A percentile compares a stretch with the other conserved stretches of the same genome.
These are phyloP conservation scores for Hesperophylax magnus DNA, from an alignment of 1,140 invertebrate genomes.

Conservation along the genomic window DNA sequence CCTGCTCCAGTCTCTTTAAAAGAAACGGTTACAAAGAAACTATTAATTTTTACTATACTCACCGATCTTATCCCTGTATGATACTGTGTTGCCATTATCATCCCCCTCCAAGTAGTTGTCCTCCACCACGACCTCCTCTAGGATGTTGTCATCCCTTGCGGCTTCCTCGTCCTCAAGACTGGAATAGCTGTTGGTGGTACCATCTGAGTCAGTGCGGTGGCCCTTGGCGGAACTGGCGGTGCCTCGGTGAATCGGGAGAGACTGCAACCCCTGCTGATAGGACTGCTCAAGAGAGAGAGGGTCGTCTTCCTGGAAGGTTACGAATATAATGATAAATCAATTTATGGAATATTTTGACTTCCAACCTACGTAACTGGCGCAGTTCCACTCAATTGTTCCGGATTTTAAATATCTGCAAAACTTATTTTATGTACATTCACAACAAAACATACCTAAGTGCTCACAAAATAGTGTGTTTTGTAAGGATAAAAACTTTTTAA, in stretches of 20 bases:
- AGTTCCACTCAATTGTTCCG: too few species aligned
- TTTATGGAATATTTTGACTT: too few species aligned
- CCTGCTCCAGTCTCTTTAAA: too few species aligned
- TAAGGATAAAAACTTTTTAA: too few species aligned
- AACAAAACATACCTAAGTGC: too few species aligned
- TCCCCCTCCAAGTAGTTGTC: conserved; percentile 59
- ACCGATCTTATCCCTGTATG: conserved; percentile 41
- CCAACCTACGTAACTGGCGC: too few species aligned
- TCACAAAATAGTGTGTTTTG: too few species aligned
- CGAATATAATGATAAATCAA: background rate
- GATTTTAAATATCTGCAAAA: too few species aligned
- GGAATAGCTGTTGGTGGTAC: conserved; percentile 53
- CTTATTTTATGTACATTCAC: too few species aligned
- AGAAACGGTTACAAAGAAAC: too few species aligned
- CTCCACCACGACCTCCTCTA: conserved; percentile 53
- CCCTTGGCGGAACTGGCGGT: conserved; percentile 43
- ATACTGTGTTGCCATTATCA: conserved; percentile 52
- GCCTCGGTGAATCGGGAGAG: background rate
- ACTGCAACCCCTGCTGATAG: conserved; percentile 19
- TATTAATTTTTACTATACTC: background rate
- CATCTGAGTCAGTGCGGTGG: conserved; percentile 45
- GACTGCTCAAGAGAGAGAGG: conserved; percentile 51
- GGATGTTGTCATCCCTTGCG: conserved; percentile 42
- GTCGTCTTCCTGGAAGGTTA: conserved; percentile 61
- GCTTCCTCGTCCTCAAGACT: conserved; percentile 56